These are phyloP conservation scores for Labeo rohita DNA, from an alignment of 2,113 vertebrate species.

Conservation along the genomic window DNA sequence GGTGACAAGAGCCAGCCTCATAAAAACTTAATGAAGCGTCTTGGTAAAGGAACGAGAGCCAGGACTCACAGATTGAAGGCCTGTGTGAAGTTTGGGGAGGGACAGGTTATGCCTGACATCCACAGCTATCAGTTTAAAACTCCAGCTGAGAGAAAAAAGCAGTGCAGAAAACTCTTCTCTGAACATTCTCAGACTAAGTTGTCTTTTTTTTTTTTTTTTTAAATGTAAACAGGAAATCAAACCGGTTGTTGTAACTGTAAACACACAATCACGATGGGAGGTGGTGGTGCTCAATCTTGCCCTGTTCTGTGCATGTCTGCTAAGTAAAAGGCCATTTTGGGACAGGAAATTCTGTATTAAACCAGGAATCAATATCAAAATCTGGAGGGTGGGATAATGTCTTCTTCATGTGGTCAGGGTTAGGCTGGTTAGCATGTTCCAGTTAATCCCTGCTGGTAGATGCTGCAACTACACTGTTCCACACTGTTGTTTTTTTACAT, in stretches of 20 bases:
- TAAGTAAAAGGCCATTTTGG: neutral
- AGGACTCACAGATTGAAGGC: constrained; percentile 37
- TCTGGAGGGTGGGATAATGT: neutral
- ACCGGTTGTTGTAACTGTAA: neutral
- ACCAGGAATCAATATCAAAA: neutral
- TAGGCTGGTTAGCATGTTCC: neutral
- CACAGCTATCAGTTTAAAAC: constrained; percentile 32
- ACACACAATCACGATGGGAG: neutral
- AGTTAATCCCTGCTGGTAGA: neutral
- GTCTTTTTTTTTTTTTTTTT: neutral
- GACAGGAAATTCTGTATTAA: neutral
- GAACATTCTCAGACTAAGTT: neutral
- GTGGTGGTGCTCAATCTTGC: neutral
- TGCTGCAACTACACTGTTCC: neutral
- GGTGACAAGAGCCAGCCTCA: constrained; percentile 47
- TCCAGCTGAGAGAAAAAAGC: neutral
- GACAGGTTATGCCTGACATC: constrained; percentile 47
- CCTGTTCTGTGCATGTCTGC: neutral
- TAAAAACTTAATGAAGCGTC: constrained; percentile 54
- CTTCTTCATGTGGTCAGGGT: neutral
- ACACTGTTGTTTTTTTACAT: neutral
- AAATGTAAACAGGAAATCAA: constrained; percentile 11
- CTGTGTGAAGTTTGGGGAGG: constrained; percentile 38
- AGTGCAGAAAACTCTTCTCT: neutral
- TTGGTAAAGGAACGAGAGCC: constrained; percentile 42